Evolutionary conservation across 1,140 invertebrate genomes (phyloP).

Genomic region (Drosophila lowei): DNA sequence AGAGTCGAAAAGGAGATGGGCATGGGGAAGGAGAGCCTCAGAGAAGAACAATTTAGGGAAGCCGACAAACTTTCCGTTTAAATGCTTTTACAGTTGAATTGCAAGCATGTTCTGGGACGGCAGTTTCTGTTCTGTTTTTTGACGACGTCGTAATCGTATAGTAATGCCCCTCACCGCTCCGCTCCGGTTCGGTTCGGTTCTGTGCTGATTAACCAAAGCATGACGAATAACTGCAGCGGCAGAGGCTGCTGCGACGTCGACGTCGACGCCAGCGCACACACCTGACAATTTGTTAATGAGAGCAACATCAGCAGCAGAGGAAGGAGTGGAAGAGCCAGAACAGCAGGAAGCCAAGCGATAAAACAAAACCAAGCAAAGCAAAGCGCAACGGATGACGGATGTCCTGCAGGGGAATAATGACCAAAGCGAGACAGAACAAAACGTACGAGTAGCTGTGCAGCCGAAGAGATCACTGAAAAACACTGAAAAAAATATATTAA

Average conservation of each 20-base stretch:
- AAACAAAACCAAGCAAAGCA: slow-evolving; percentile 67
- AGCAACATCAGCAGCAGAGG: slow-evolving; percentile 58
- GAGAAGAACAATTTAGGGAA: slow-evolving; percentile 12
- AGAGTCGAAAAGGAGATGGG: neutral
- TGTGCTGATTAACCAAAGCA: slow-evolving; percentile 73
- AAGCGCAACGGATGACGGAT: slow-evolving; percentile 74
- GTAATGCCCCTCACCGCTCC: neutral
- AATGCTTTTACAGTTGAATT: slow-evolving; percentile 73
- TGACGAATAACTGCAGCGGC: slow-evolving; percentile 70
- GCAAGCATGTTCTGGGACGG: slow-evolving; percentile 51
- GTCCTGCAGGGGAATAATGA: slow-evolving; percentile 64
- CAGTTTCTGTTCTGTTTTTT: slow-evolving; percentile 15
- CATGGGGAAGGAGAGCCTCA: neutral
- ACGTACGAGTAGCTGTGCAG: neutral
- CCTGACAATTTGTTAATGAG: slow-evolving; percentile 82
- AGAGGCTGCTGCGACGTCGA: slow-evolving; percentile 15
- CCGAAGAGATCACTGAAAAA: too few species aligned
- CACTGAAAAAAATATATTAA: too few species aligned
- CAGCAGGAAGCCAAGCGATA: slow-evolving; percentile 77
- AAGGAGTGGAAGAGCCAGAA: neutral
- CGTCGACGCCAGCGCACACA: slow-evolving; percentile 51
- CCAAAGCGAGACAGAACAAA: slow-evolving; percentile 46
- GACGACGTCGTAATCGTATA: slow-evolving; percentile 12
- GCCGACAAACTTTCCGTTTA: slow-evolving; percentile 61
- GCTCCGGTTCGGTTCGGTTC: slow-evolving; percentile 37